Percentiles rank a stretch among this genome's conserved stretches.
phyloP scores from a whole-genome alignment of 2,888 invertebrate genomes.

The Suillia variegata region DNA sequence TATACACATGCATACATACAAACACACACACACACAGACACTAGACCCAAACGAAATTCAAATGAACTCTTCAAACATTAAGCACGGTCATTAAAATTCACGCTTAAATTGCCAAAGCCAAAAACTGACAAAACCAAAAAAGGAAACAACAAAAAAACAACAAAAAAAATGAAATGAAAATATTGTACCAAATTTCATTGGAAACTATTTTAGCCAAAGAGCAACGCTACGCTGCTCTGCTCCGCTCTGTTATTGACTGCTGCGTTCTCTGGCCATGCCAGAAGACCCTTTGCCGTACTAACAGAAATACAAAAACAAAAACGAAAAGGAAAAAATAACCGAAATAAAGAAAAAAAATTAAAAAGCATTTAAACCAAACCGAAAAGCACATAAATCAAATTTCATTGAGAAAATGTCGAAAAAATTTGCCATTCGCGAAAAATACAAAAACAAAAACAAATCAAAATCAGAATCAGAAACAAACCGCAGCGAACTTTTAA shows the following conservation, averaged over 20 bases:
- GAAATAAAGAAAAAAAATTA: constrained; percentile 29
- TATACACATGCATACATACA: too few species aligned
- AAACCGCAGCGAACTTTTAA: constrained; percentile 1
- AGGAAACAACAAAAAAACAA: constrained; percentile 2
- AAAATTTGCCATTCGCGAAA: constrained; percentile 15
- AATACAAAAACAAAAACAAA: too few species aligned
- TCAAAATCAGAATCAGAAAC: too few species aligned
- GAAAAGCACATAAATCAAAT: constrained; percentile 52
- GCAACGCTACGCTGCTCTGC: too few species aligned
- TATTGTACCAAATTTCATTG: constrained; percentile 48
- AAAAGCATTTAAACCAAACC: too few species aligned
- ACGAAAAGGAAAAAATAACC: too few species aligned
- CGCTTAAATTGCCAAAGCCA: constrained; percentile 43
- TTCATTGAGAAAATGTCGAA: constrained; percentile 52
- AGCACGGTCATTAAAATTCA: constrained; percentile 48
- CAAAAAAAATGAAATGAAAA: constrained; percentile 21
- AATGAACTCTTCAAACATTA: constrained; percentile 41
- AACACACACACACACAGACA: too few species aligned
- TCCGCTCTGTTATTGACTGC: too few species aligned
- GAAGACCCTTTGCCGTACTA: too few species aligned
- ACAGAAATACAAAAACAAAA: too few species aligned
- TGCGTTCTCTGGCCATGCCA: too few species aligned
- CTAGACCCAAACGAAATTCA: constrained; percentile 38
- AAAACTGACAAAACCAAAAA: constrained; percentile 25
- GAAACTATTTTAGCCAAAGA: constrained; percentile 55